Evolutionary conservation across 2,888 invertebrate species (phyloP).

Genomic region (Metacarcinus magister): DNA sequence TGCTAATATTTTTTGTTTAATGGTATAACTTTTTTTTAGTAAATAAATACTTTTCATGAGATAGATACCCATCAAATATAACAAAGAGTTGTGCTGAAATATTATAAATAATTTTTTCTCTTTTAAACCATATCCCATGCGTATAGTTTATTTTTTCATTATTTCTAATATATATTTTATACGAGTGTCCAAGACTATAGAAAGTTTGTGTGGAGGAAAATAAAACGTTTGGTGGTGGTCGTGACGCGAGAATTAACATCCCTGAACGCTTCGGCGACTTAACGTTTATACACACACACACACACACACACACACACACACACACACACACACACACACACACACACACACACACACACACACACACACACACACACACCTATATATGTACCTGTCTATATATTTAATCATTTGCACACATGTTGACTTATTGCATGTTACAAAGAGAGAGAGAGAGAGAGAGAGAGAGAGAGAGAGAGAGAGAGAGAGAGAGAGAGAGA

Average conservation of each 20-base stretch:
- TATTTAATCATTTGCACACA: neutral
- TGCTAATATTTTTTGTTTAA: too few species aligned
- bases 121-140: too few species aligned
- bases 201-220: neutral
- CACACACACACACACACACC: neutral
- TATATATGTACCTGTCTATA: neutral
- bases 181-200: neutral
- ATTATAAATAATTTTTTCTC: too few species aligned
- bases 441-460: too few species aligned
- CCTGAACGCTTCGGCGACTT: neutral
- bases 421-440: neutral
- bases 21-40: too few species aligned
- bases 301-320: slow-evolving; percentile 57
- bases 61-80: too few species aligned
- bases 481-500: too few species aligned
- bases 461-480: too few species aligned
- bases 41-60: too few species aligned
- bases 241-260: neutral
- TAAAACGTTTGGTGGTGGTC: neutral
- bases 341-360: slow-evolving; percentile 47
- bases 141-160: too few species aligned
- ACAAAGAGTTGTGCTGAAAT: too few species aligned
- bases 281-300: neutral
- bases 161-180: too few species aligned
- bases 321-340: slow-evolving; percentile 58